These are phyloP conservation scores for Alviniconcha marisindica DNA, from an alignment of 1,140 invertebrate genomes.

Conservation along the genomic window DNA sequence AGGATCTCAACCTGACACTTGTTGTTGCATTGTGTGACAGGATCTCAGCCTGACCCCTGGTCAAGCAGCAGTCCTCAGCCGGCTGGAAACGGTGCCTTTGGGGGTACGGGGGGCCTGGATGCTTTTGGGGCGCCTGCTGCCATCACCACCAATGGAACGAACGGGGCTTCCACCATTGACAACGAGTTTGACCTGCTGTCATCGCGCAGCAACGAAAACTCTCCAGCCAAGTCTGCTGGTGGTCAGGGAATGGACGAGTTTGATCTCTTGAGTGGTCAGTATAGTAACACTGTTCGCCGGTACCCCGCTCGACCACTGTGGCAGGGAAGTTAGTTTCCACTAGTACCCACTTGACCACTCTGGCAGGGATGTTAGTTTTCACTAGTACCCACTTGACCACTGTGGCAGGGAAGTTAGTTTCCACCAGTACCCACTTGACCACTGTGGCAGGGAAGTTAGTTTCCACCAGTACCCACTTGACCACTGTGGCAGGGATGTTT, in stretches of 20 bases:
- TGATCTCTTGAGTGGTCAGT: constrained; percentile 43
- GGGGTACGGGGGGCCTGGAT: constrained; percentile 36
- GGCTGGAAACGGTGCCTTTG: constrained; percentile 33
- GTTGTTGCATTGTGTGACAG: not conserved
- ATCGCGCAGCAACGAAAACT: constrained; percentile 55
- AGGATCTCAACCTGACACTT: constrained; percentile 36
- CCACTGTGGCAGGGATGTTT: too few relatives aligned
- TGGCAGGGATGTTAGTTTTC: too few relatives aligned
- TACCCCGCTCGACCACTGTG: too few relatives aligned
- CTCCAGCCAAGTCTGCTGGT: constrained; percentile 52
- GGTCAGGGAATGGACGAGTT: constrained; percentile 40
- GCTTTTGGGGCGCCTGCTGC: constrained; percentile 47
- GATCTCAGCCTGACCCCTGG: constrained; percentile 45
- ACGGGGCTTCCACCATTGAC: constrained; percentile 57
- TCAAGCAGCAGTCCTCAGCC: constrained; percentile 29
- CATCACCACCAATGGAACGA: constrained; percentile 56
- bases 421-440: too few relatives aligned
- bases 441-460: too few relatives aligned
- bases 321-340: too few relatives aligned
- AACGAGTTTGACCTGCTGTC: constrained; percentile 71
- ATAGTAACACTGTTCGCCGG: too few relatives aligned
- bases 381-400: too few relatives aligned
- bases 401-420: too few relatives aligned
- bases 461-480: too few relatives aligned
- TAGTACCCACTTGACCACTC: too few relatives aligned